These are phyloP conservation scores for Rhopalosiphum padi DNA, from an alignment of 1,140 invertebrate genomes.

Conservation along the genomic window DNA sequence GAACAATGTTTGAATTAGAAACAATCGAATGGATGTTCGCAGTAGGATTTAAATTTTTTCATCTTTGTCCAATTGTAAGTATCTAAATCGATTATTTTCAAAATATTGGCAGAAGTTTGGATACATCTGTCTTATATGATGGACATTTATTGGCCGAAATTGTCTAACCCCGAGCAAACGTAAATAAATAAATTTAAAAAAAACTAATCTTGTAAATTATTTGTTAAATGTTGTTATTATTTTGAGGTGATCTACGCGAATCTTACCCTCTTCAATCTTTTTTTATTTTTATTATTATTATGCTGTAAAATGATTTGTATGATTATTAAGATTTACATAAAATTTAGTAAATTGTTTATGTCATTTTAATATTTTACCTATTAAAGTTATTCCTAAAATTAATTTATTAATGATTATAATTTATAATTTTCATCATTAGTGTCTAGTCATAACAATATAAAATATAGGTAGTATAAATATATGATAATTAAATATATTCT, in stretches of 20 bases:
- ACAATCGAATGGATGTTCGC: slow-evolving; percentile 18
- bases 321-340: no score
- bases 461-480: no score
- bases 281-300: no score
- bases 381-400: no score
- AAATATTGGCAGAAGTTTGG: neutral
- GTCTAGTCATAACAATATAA: no score
- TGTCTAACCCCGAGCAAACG: neutral
- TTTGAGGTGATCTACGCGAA: neutral
- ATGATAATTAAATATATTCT: no score
- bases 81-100: neutral
- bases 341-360: no score
- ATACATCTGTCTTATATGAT: neutral
- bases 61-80: neutral
- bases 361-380: no score
- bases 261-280: no score
- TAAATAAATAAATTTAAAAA: neutral
- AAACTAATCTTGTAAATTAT: neutral
- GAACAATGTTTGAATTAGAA: slow-evolving; percentile 8
- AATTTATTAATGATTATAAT: no score
- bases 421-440: no score
- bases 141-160: neutral
- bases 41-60: slow-evolving; percentile 32
- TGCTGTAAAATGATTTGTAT: no score
- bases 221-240: neutral